phyloP scores from a whole-genome alignment of 2,797 vertebrate species.

The Sphenodon punctatus region DNA sequence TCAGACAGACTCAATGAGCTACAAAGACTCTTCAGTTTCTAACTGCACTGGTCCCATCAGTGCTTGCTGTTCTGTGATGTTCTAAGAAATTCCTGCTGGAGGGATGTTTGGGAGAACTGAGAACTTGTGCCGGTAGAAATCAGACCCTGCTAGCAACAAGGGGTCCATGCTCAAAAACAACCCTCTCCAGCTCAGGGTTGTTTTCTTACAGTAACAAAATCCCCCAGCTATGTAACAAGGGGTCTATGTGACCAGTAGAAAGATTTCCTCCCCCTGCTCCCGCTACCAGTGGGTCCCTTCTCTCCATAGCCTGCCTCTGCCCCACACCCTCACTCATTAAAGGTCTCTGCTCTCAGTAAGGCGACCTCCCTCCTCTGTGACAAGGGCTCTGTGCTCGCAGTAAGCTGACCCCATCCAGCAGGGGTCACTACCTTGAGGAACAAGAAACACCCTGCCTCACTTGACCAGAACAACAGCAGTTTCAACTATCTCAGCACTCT shows the following conservation, averaged over 20 bases:
- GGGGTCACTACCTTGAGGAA: background rate
- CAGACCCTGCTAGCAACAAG: background rate
- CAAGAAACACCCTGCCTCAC: background rate
- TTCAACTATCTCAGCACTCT: background rate
- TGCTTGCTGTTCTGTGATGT: background rate
- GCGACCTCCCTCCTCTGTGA: background rate
- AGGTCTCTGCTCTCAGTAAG: background rate
- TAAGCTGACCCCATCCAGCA: background rate
- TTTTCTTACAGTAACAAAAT: slow-evolving; percentile 35
- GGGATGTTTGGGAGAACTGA: background rate
- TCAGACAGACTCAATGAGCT: background rate
- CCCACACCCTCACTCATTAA: background rate
- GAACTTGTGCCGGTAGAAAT: slow-evolving; percentile 12
- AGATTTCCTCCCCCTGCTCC: background rate
- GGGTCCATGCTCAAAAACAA: background rate
- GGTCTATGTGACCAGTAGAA: background rate
- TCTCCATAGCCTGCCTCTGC: background rate
- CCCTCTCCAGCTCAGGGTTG: background rate
- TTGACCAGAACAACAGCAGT: background rate
- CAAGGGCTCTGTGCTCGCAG: no score
- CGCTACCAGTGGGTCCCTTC: accelerated
- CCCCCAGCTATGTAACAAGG: background rate
- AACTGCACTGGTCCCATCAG: accelerated
- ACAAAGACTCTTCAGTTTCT: background rate
- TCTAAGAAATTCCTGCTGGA: background rate